Evolutionary conservation across 2,888 invertebrate species (phyloP).

Genomic region (Agriopis aurantiaria): DNA sequence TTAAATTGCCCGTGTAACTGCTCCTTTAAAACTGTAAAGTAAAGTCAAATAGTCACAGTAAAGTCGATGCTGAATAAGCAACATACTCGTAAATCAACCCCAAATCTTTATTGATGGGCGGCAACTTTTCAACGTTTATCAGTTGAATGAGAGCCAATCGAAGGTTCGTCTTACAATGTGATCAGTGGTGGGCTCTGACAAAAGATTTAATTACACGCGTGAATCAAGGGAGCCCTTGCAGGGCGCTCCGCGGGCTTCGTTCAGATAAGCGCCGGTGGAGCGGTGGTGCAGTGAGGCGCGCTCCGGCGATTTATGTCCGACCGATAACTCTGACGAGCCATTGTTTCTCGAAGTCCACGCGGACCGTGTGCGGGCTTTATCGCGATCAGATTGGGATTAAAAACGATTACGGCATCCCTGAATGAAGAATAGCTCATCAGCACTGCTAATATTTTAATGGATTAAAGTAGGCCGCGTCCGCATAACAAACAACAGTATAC

Average conservation of each 20-base stretch:
- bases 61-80: slow-evolving; percentile 44
- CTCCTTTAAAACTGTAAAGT: slow-evolving; percentile 18
- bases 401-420: slow-evolving; percentile 47
- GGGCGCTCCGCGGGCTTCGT: slow-evolving; percentile 56
- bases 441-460: background rate
- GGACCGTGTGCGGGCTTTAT: slow-evolving; percentile 73
- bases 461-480: background rate
- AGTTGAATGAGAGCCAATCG: slow-evolving; percentile 72
- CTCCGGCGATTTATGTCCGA: slow-evolving; percentile 61
- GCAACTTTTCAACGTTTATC: slow-evolving; percentile 62
- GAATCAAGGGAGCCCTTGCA: slow-evolving; percentile 71
- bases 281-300: slow-evolving; percentile 73
- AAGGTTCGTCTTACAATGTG: slow-evolving; percentile 68
- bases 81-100: slow-evolving; percentile 58
- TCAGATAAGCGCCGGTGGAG: slow-evolving; percentile 63
- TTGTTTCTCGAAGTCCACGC: slow-evolving; percentile 63
- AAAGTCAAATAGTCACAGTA: slow-evolving; percentile 9
- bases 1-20: too few relatives aligned
- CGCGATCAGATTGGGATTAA: slow-evolving; percentile 69
- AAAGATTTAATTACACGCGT: slow-evolving; percentile 86
- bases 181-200: slow-evolving; percentile 73
- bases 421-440: slow-evolving; percentile 34
- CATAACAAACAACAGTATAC: background rate
- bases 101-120: slow-evolving; percentile 70
- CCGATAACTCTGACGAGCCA: slow-evolving; percentile 65